Percentiles rank a stretch among this genome's conserved stretches.
Conservation (phyloP, 64 coral and sea anemone species). For the Montipora capricornis region DNA sequence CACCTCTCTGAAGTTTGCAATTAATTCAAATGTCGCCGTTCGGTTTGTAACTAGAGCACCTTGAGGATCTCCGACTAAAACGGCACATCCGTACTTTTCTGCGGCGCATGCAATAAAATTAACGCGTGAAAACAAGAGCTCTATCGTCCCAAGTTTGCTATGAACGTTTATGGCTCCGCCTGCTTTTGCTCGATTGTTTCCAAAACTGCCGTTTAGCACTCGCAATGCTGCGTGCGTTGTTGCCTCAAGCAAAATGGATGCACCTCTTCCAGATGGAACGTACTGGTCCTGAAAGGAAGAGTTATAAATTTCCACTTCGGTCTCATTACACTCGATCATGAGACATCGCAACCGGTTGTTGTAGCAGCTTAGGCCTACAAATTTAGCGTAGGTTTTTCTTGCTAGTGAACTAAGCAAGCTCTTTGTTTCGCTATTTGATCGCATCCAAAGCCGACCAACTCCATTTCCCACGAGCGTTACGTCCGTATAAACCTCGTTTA, state of each 20-base stretch:
- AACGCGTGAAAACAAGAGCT: not conserved
- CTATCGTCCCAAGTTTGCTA: slow-evolving; percentile 6
- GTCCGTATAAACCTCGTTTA: not conserved
- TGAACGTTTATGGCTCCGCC: slow-evolving; percentile 2
- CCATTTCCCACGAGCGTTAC: not conserved
- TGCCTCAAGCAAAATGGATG: not conserved
- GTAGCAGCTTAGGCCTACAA: too few relatives aligned
- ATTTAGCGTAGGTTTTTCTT: too few relatives aligned
- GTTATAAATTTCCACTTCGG: too few relatives aligned
- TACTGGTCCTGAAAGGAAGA: too few relatives aligned
- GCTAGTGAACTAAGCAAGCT: not conserved
- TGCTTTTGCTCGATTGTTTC: not conserved
- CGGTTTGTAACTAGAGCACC: not conserved
- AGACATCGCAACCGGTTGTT: too few relatives aligned
- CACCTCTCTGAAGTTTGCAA: not conserved
- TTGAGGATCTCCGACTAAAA: not conserved
- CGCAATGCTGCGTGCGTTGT: not conserved
- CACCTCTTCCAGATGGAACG: too few relatives aligned
- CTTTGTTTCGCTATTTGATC: not conserved
- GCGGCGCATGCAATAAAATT: not conserved
- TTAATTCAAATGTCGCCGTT: not conserved
- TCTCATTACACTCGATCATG: too few relatives aligned
- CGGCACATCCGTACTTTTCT: not conserved
- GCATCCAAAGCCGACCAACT: not conserved
- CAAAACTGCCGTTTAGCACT: not conserved